Base-by-base conservation (phyloP, 2,888 invertebrate genomes). In the Zygothrica quintamaculata region DNA sequence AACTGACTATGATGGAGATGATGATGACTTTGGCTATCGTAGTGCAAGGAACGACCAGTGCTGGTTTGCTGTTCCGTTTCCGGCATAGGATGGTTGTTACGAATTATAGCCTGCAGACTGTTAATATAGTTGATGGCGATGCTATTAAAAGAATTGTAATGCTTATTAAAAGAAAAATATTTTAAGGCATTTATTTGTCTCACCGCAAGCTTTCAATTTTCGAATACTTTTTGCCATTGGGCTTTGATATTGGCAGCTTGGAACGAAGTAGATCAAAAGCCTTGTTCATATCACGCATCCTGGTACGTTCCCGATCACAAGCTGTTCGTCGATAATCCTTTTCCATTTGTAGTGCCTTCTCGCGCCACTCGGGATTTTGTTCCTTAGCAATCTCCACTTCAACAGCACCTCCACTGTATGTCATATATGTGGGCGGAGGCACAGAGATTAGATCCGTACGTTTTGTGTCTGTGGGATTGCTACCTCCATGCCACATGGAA, bases 281-380 rank as follows among this genome's bases (percentile, higher is more conserved):
- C 47, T 93, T 92, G 89, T 96, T 96, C 96, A 96, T 96, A 81
- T 96, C 96, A 1, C 95, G 92, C 96, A 96, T 96, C 33, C 96
- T 92, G 0, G 95, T 96, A 3, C 96, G 92, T 87, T 96, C 96
- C 16, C 96, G 92, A 87, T 96, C 96, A 80, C 96, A 96, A 0
- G 96, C 96, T 0, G 96, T 95, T 89, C 95, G 95, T 90, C 95
- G 95, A 89, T 96, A 96, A 90, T 96, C 96, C 92, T 93, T 93
- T 88, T 94, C 94, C 61, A 93, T 91, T 88, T 93, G 93, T 74
- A 93, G 72, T 1, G 93, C 93, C 42, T 93, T 91, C 67, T 93
- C 93, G 76, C 93, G 93, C 93, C 93, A 93, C 31, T 92, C 92
- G 87, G 88, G 88, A 80, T 90, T 90, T 29, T 84, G 77, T 48